A percentile compares a stretch with the other conserved stretches of the same genome.
phyloP scores from a whole-genome alignment of 35 echinoderm and acorn worm species.

The Eucidaris tribuloides region DNA sequence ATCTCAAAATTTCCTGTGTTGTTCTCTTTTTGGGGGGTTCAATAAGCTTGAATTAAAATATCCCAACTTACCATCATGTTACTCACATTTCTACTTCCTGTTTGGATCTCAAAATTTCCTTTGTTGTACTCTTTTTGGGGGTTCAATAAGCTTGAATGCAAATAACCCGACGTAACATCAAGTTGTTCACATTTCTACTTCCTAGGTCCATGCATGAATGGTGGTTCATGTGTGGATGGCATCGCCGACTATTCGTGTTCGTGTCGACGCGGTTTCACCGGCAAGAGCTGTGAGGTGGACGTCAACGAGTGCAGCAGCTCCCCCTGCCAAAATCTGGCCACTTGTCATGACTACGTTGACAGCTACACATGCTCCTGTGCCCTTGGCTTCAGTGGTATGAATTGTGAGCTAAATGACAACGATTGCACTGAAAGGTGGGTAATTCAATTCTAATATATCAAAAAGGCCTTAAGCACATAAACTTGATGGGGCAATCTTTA shows the following conservation, averaged over 20 bases:
- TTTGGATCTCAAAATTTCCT: too few species aligned
- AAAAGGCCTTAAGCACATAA: too few species aligned
- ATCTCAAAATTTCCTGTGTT: too few species aligned
- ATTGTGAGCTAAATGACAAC: constrained; percentile 69
- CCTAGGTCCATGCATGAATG: constrained; percentile 69
- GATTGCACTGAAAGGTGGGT: constrained; percentile 72
- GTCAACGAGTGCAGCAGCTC: constrained; percentile 43
- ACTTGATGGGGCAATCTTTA: too few species aligned
- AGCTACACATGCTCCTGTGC: constrained; percentile 65
- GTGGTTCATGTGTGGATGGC: constrained; percentile 26
- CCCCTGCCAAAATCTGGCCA: constrained; percentile 48
- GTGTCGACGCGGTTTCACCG: constrained; percentile 42
- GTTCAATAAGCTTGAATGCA: too few species aligned
- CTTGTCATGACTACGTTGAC: constrained; percentile 71
- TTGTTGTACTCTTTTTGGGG: too few species aligned
- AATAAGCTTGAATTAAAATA: too few species aligned
- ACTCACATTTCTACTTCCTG: too few species aligned
- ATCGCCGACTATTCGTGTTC: constrained; percentile 48
- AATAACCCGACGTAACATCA: too few species aligned
- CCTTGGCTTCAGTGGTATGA: constrained; percentile 66
- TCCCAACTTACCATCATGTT: too few species aligned
- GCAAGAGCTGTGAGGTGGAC: constrained; percentile 46
- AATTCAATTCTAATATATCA: too few species aligned
- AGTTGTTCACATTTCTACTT: neutral
- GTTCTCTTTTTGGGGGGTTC: too few species aligned